phyloP scores from a whole-genome alignment of 2,797 vertebrate species.

The Scolopax bukidnonensis region DNA sequence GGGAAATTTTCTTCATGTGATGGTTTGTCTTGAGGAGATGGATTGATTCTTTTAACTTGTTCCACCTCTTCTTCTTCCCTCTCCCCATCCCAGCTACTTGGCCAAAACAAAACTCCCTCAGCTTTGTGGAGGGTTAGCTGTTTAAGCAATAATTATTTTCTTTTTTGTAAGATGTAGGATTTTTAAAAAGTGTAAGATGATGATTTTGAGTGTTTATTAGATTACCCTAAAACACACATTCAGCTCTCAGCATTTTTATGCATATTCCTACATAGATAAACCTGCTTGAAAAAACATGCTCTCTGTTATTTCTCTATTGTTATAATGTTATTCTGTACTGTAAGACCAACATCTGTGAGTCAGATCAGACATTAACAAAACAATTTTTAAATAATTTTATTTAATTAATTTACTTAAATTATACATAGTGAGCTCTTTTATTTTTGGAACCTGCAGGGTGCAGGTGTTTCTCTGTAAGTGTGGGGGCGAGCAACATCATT shows the following conservation, averaged over 20 bases:
- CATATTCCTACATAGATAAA: background rate
- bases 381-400: background rate
- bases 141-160: background rate
- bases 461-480: conserved; percentile 14
- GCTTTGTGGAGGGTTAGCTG: background rate
- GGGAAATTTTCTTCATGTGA: background rate
- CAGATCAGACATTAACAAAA: conserved; percentile 46
- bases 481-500: background rate
- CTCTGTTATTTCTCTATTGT: background rate
- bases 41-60: background rate
- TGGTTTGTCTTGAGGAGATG: background rate
- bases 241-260: background rate
- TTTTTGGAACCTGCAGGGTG: background rate
- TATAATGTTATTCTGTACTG: background rate
- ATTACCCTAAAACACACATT: background rate
- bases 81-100: background rate
- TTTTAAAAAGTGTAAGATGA: background rate
- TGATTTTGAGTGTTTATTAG: background rate
- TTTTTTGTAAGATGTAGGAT: background rate
- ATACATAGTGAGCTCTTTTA: conserved; percentile 7
- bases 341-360: conserved; percentile 26
- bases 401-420: conserved; percentile 52
- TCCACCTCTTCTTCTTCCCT: background rate
- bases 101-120: background rate
- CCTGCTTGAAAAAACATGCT: background rate